Evolutionary conservation across 2,113 vertebrate species (phyloP), one percentile per base, ranked within the genome.

Genomic region (Ctenomys sociabilis): DNA sequence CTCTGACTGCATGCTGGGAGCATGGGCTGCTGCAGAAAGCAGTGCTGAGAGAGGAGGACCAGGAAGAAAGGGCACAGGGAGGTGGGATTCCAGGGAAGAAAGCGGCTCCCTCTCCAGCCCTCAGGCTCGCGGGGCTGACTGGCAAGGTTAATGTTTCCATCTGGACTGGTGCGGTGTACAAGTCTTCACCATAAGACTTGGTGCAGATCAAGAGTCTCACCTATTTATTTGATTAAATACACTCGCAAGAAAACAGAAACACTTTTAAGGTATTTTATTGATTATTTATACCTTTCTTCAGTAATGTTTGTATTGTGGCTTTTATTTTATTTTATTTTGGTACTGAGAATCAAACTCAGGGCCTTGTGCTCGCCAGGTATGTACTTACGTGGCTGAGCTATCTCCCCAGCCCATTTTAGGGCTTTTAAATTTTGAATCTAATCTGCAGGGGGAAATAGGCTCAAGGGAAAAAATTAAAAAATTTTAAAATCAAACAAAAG

Each of bases 391-490:
- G 54, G 16, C 54, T 57, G 54, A 57, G 54, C 54, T 57, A 57
- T 57, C 54, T 57, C 54, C 54, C 54, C 54, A 57, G 54, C 16
- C 54, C 14, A 4, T 57, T 57, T 63, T 63, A 24, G 17, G 61
- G 43, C 93, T 85, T 93, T 94, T 70, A 84, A 73, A 73, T 85
- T 96, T 94, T 97, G 10, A 72, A 70, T 86, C 45, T 96, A 96
- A 73, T 96, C 32, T 3, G 5, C 84, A 72, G 45, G 43, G 45
- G 82, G 92, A 97, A 96, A 73, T 88, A 68, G 37, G 37, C 61
- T 85, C 92, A 45, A 64, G 75, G 81, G 82, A 14, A 9, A 0
- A 57, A 57, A 52, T 52, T 57, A 19, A 12, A 9, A 24, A 37
- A 75, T 57, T 17, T 16, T 57, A 43, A 73, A 17, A 80, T 28